Conservation (phyloP, 2,797 vertebrate genomes). For the Sphaeramia orbicularis region DNA sequence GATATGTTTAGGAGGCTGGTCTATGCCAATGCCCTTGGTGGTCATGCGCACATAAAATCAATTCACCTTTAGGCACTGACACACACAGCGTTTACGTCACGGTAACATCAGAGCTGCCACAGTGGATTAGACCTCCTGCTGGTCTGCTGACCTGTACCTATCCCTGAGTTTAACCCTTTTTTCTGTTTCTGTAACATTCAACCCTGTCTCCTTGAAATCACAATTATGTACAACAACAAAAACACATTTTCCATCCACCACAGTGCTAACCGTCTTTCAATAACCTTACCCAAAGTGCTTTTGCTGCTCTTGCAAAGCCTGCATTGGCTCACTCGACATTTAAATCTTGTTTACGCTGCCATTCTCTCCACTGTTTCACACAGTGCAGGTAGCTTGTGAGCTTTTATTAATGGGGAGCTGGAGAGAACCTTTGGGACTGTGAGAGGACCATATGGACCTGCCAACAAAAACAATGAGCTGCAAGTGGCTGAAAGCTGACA, state of each 20-base stretch:
- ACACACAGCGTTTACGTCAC: conserved; percentile 29
- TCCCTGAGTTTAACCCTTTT: background rate
- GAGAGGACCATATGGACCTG: background rate
- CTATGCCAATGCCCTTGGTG: background rate
- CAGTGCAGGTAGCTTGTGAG: background rate
- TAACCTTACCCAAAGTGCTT: too few relatives aligned
- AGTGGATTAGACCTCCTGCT: conserved; percentile 28
- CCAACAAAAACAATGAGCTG: conserved; percentile 7
- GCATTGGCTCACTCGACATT: background rate
- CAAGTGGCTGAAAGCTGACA: background rate
- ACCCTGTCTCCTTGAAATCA: too few relatives aligned
- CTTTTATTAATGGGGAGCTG: background rate
- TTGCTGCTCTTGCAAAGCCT: conserved; percentile 5
- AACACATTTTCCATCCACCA: too few relatives aligned
- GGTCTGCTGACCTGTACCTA: conserved; percentile 21
- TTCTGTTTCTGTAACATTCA: too few relatives aligned
- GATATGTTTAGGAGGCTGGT: conserved; percentile 9
- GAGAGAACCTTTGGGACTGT: background rate
- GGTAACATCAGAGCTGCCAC: conserved; percentile 34
- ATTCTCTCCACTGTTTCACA: background rate
- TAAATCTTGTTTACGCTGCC: background rate
- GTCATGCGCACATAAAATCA: conserved; percentile 45
- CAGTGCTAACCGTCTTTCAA: too few relatives aligned
- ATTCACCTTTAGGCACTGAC: conserved; percentile 44
- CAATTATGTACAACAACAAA: too few relatives aligned